Percentiles rank a stretch among this genome's conserved stretches.
Evolutionary conservation across 2,888 invertebrate species (phyloP).

Genomic region (Lasioglossum leucozonium): DNA sequence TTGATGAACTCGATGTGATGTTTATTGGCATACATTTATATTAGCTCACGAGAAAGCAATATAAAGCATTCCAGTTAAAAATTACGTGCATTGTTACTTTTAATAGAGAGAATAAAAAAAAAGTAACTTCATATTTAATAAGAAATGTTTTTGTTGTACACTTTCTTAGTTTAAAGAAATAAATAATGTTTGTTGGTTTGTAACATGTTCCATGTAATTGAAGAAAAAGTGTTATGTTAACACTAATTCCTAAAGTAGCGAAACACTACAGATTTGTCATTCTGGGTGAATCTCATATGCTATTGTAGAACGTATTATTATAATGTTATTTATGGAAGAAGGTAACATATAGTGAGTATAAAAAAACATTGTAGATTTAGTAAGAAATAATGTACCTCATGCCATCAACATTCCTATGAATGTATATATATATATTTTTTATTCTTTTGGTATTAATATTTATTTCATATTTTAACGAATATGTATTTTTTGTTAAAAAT

Average conservation of each 20-base stretch:
- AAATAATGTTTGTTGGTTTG: conserved; percentile 27
- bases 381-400: conserved; percentile 59
- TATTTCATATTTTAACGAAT: conserved; percentile 8
- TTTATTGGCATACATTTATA: conserved; percentile 43
- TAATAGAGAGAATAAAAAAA: conserved; percentile 24
- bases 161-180: conserved; percentile 23
- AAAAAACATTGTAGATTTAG: conserved; percentile 57
- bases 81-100: conserved; percentile 37
- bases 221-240: conserved; percentile 18
- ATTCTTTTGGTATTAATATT: conserved; percentile 34
- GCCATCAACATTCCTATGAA: conserved; percentile 70
- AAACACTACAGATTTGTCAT: conserved; percentile 45
- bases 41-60: conserved; percentile 54
- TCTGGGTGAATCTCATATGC: conserved; percentile 51
- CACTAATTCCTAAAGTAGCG: conserved; percentile 37
- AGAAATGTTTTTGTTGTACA: conserved; percentile 1
- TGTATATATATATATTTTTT: conserved; percentile 64
- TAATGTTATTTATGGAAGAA: conserved; percentile 52
- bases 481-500: conserved; percentile 36
- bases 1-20: conserved; percentile 32
- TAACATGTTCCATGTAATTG: conserved; percentile 30
- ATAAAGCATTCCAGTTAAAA: conserved; percentile 40
- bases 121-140: conserved; percentile 9
- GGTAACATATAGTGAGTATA: conserved; percentile 55
- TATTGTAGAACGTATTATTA: conserved; percentile 64